Evolutionary conservation across 2,888 invertebrate genomes (phyloP).

Genomic region (Drosophila mettleri): DNA sequence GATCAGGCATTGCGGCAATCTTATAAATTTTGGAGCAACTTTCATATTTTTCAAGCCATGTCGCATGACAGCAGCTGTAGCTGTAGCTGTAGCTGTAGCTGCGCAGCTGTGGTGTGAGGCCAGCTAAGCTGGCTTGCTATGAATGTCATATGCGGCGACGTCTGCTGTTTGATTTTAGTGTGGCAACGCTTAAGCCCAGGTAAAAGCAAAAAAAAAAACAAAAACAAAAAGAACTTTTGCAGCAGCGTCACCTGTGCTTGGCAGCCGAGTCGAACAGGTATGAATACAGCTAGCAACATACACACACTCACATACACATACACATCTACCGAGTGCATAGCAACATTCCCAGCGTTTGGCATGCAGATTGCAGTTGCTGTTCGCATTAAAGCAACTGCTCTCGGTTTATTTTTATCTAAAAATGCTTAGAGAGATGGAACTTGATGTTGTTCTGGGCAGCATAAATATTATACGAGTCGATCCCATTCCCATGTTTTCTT

Average conservation of each 20-base stretch:
- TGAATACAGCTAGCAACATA: not conserved
- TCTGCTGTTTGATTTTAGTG: constrained; percentile 59
- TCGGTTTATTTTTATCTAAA: constrained; percentile 8
- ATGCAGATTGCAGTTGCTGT: constrained; percentile 12
- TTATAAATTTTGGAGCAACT: constrained; percentile 78
- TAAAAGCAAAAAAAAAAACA: not conserved
- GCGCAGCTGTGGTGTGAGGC: not conserved
- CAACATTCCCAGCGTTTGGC: constrained; percentile 7
- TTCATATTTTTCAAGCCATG: constrained; percentile 71
- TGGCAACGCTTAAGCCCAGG: constrained; percentile 43
- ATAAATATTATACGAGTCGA: too few relatives aligned
- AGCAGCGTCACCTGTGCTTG: constrained; percentile 24
- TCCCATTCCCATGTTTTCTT: too few relatives aligned
- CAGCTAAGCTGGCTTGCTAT: constrained; percentile 29
- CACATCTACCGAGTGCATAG: not conserved
- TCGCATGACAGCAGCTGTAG: constrained; percentile 19
- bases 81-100: not conserved
- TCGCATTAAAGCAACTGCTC: not conserved
- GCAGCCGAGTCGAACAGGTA: constrained; percentile 2
- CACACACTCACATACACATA: not conserved
- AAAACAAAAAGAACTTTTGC: constrained; percentile 3
- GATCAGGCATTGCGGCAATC: constrained; percentile 36
- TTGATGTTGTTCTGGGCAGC: too few relatives aligned
- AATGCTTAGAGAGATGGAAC: not conserved
- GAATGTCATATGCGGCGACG: constrained; percentile 48